Conservation (phyloP, 2,888 invertebrate genomes). For the Cantharis rufa region DNA sequence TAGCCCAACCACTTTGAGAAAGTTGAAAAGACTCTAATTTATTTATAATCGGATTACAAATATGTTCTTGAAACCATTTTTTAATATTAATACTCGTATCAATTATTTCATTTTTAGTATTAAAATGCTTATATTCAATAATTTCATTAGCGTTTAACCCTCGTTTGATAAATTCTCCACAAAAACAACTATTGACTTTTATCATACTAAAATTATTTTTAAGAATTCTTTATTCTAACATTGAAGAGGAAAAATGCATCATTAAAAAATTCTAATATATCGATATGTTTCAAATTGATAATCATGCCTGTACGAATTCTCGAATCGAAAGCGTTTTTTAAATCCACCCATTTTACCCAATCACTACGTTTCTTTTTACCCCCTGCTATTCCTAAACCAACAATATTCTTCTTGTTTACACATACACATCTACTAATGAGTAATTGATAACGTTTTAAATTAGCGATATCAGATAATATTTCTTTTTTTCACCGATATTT, state of each 20-base stretch:
- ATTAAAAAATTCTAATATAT: not conserved
- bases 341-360: not conserved
- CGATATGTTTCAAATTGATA: not conserved
- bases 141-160: not conserved
- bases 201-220: not conserved
- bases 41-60: not conserved
- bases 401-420: too few species aligned
- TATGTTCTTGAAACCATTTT: not conserved
- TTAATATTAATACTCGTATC: not conserved
- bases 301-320: not conserved
- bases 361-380: not conserved
- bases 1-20: constrained; percentile 1
- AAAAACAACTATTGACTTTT: not conserved
- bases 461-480: too few species aligned
- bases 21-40: constrained; percentile 11
- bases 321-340: not conserved
- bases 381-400: too few species aligned
- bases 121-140: constrained; percentile 4
- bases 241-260: not conserved
- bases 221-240: not conserved
- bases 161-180: not conserved
- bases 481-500: too few species aligned
- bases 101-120: not conserved
- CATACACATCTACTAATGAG: too few species aligned
- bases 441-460: too few species aligned